Evolutionary conservation across 2,797 vertebrate genomes (phyloP).

Genomic region (Clarias platycephalus): DNA sequence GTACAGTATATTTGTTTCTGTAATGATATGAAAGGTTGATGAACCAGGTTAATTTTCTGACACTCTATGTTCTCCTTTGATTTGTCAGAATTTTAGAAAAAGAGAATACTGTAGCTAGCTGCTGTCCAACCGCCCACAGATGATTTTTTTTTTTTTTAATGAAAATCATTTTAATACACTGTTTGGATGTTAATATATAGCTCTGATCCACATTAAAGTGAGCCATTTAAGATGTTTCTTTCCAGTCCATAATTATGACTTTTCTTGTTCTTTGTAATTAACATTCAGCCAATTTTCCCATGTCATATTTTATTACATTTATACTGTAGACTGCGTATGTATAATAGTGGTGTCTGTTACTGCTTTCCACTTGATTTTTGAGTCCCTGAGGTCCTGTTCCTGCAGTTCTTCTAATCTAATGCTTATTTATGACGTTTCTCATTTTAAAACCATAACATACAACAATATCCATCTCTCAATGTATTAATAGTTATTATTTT

Average conservation of each 20-base stretch:
- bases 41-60: background rate
- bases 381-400: background rate
- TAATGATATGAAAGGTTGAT: background rate
- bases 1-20: background rate
- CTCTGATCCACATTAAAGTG: background rate
- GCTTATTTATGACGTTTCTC: background rate
- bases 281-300: background rate
- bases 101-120: background rate
- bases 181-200: background rate
- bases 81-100: background rate
- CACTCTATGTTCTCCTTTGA: background rate
- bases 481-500: background rate
- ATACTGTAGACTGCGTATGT: no score
- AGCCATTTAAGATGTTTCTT: background rate
- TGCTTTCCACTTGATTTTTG: background rate
- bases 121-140: background rate
- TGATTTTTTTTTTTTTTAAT: background rate
- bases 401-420: background rate
- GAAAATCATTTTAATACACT: background rate
- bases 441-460: background rate
- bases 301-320: background rate
- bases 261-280: background rate
- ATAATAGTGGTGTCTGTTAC: background rate
- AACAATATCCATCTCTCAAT: background rate
- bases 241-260: background rate